Base-by-base conservation (phyloP, 2,888 invertebrate species). In the Heliconius erato region DNA sequence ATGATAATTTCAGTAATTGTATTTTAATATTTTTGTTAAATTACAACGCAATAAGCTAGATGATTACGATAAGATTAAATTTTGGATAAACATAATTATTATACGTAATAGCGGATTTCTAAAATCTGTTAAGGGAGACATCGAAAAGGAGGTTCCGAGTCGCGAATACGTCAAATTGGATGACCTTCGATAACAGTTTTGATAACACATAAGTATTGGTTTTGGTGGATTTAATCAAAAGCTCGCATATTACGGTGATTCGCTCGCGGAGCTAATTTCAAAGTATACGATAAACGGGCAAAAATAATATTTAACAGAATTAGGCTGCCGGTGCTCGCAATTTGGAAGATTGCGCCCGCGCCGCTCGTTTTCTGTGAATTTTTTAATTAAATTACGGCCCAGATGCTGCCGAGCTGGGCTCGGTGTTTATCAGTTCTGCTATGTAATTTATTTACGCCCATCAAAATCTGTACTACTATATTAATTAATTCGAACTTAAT, bases 341-440 rank as follows among this genome's bases (percentile, higher is more conserved):
- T 96, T 95, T 94, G 91, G 93, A 91, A 92, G 94, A 95, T 95
- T 95, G 94, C 92, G 87, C 90, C 88, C 94, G 94, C 92, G 88
- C 90, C 89, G 91, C 90, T 90, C 89, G 91, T 93, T 92, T 96
- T 95, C 96, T 93, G 94, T 94, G 96, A 95, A 95, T 95, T 96
- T 95, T 95, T 95, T 95, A 95, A 96, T 96, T 95, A 94, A 96
- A 96, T 96, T 96, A 96, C 91, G 93, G 92, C 87, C 87, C 88
- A 93, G 93, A 92, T 93, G 94, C 91, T 92, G 92, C 74, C 54
- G 67, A 74, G 76, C 78, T 28, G 71, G 68, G 71, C 71, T 82
- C 72, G 68, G 78, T 74, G 76, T 82, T 79, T 82, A 80, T 84
- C 83, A 80, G 77, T 32, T 40, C 65, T 67, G 44, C 80, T 40